Percentiles rank a stretch among this genome's conserved stretches.
Conservation (phyloP, 2,113 vertebrate species). For the Atractosteus spatula region DNA sequence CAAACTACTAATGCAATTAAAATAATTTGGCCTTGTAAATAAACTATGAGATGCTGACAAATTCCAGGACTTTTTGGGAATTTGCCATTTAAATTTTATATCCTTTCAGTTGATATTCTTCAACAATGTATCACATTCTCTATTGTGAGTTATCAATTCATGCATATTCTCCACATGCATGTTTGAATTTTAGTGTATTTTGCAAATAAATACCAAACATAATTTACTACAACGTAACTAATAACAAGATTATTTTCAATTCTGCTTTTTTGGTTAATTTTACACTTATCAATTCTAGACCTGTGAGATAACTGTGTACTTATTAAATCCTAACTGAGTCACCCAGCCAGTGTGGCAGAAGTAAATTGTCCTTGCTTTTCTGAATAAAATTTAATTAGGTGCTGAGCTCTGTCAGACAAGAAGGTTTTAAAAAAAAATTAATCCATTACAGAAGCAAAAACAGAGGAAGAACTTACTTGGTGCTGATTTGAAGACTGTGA, state of each 20-base stretch:
- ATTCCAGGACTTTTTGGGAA: no score
- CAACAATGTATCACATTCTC: no score
- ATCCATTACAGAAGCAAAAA: background rate
- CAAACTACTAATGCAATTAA: no score
- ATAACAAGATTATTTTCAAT: background rate
- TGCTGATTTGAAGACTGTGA: constrained; percentile 36
- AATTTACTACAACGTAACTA: background rate
- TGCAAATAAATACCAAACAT: no score
- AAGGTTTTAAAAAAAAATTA: background rate
- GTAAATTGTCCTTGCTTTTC: background rate
- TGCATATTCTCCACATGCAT: no score
- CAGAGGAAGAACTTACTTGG: background rate
- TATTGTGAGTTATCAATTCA: no score
- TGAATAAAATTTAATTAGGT: background rate
- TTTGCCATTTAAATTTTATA: no score
- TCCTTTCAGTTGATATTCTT: no score
- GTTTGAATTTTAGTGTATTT: no score
- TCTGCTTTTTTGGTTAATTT: background rate
- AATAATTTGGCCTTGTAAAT: no score
- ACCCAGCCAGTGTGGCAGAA: background rate
- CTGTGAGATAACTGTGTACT: background rate
- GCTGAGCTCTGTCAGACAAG: background rate
- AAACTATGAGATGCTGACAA: no score
- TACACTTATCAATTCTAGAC: background rate
- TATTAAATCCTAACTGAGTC: background rate